Evolutionary conservation across 64 coral and sea anemone species (phyloP), one percentile per base, ranked within the genome.

Genomic region (Actinia tenebrosa): DNA sequence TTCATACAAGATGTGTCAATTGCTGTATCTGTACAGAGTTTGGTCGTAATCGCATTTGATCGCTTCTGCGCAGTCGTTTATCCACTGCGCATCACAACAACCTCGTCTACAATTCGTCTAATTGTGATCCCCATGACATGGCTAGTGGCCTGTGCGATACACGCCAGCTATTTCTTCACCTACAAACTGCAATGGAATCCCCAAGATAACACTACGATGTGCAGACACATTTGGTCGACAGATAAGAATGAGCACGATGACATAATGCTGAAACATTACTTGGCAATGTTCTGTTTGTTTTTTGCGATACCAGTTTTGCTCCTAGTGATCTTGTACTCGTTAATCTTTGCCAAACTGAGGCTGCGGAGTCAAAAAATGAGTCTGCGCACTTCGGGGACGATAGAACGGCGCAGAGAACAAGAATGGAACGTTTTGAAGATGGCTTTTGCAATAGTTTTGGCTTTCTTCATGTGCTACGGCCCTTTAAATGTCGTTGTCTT

Each of bases 41-140:
- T 85, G 44, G 83, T 85, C 2, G 60, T 85, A 30, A 59, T 85
- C 7, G 83, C 83, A 17, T 61, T 61, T 85, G 83, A 85, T 85
- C 83, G 83, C 8, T 85, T 85, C 56, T 61, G 83, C 53, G 83
- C 83, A 16, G 83, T 85, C 2, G 83, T 85, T 25, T 85, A 85
- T 20, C 83, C 83, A 18, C 83, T 85, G 16, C 53, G 60, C 7
- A 85, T 58, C 7, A 55, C 83, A 16, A 85, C 83, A 18, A 85
- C 53, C 22, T 61, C 83, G 16, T 61, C 52, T 43, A 44, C 83
- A 7, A 43, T 54, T n/a, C 53, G 83, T 5, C 16, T 85, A 16
- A 26, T 85, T 18, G 60, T 85, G 16, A 85, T 85, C 6, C 83
- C 83, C 16, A 44, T 85, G 54, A 85, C 83, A 19, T 85, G 83